phyloP scores from a whole-genome alignment of 2,113 vertebrate genomes.

The Nothoprocta pentlandii region DNA sequence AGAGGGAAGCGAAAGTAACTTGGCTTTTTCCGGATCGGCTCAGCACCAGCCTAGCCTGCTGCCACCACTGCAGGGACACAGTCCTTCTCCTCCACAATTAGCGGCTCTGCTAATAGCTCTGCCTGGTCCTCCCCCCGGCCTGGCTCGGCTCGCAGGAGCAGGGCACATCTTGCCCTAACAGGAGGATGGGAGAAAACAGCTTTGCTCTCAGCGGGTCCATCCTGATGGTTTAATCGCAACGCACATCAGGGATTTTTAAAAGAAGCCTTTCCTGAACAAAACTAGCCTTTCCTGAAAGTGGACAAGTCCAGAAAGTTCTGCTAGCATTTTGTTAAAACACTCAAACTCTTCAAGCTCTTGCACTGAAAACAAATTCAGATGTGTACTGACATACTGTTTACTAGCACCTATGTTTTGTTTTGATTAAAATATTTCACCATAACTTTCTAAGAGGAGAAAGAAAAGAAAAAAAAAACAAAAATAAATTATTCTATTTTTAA shows the following conservation, averaged over 20 bases:
- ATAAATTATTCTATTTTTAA: slow-evolving; percentile 24
- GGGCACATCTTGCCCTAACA: no score
- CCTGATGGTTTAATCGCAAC: background rate
- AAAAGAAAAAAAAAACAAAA: background rate
- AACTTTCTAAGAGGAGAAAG: background rate
- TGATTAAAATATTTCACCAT: slow-evolving; percentile 29
- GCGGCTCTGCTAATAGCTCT: background rate
- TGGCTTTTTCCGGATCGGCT: background rate
- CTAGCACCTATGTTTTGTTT: slow-evolving; percentile 62
- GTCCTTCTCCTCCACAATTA: background rate
- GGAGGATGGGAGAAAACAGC: no score
- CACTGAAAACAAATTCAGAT: background rate
- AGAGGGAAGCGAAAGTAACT: background rate
- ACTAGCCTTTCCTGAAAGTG: background rate
- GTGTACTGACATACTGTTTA: background rate
- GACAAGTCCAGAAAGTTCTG: background rate
- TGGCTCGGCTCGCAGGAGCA: background rate
- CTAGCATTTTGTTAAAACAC: background rate
- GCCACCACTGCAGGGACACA: fast-evolving
- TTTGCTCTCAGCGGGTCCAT: background rate
- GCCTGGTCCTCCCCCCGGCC: background rate
- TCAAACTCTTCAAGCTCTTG: background rate
- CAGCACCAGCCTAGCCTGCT: background rate
- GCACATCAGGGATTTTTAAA: background rate
- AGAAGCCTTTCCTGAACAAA: background rate